These are phyloP conservation scores for Trichogramma pretiosum DNA, from an alignment of 1,140 invertebrate genomes.

Conservation along the genomic window DNA sequence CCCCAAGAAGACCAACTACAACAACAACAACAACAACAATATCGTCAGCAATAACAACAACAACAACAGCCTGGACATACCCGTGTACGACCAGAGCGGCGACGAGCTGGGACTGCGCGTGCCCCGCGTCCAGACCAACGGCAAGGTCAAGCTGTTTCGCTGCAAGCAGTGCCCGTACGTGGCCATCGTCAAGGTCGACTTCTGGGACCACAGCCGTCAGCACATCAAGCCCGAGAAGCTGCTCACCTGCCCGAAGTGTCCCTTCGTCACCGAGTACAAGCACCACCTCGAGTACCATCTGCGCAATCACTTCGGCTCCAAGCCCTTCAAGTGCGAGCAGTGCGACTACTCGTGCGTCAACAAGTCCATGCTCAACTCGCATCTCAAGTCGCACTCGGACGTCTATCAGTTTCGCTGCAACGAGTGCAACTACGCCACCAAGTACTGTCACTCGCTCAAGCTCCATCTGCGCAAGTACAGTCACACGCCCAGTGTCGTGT, in stretches of 20 bases:
- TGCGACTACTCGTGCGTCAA: constrained; percentile 93
- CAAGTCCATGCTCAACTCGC: constrained; percentile 98
- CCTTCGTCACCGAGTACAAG: constrained; percentile 97
- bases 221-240: constrained; percentile 93
- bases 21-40: no score
- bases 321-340: constrained; percentile 92
- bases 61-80: no score
- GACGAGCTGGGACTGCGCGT: no score
- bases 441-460: constrained; percentile 97
- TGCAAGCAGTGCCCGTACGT: constrained; percentile 88
- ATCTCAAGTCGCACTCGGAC: constrained; percentile 96
- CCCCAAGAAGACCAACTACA: constrained; percentile 15
- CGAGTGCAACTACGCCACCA: constrained; percentile 94
- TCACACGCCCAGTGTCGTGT: constrained; percentile 76
- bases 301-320: constrained; percentile 88
- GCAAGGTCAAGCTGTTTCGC: constrained; percentile 77
- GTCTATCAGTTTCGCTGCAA: constrained; percentile 92
- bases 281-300: constrained; percentile 98
- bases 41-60: no score
- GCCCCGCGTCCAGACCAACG: constrained; percentile 69
- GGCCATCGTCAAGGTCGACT: constrained; percentile 79
- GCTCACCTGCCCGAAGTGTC: constrained; percentile 82
- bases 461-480: constrained; percentile 87
- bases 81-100: no score
- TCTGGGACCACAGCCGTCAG: constrained; percentile 81